phyloP scores from a whole-genome alignment of 2,888 invertebrate species.

The Spilosoma lubricipeda region DNA sequence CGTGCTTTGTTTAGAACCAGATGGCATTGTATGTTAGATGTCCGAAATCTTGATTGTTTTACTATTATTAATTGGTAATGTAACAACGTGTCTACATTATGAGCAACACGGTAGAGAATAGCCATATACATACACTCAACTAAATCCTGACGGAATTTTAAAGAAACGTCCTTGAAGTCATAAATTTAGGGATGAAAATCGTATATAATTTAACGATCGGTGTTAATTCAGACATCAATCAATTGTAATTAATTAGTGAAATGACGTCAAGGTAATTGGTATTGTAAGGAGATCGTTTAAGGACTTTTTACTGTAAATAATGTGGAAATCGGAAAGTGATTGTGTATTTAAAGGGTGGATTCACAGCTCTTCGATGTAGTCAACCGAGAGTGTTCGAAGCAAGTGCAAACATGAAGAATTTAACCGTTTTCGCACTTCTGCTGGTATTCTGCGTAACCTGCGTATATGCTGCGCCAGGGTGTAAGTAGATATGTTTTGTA shows the following conservation, averaged over 20 bases:
- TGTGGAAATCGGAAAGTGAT: conserved; percentile 32
- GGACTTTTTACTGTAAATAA: conserved; percentile 30
- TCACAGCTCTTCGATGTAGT: conserved; percentile 24
- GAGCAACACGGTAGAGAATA: too few species aligned
- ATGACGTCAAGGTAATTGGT: conserved; percentile 12
- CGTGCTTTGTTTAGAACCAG: too few species aligned
- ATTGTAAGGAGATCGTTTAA: conserved; percentile 41
- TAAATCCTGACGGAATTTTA: not conserved
- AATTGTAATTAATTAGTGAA: conserved; percentile 18
- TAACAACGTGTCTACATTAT: too few species aligned
- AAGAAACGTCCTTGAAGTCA: not conserved
- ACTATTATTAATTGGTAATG: too few species aligned
- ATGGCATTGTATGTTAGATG: too few species aligned
- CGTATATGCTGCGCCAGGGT: conserved; percentile 45
- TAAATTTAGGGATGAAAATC: not conserved
- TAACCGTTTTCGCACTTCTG: conserved; percentile 39
- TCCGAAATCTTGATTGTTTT: too few species aligned
- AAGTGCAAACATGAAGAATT: conserved; percentile 45
- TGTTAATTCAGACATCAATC: conserved; percentile 4
- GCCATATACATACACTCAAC: too few species aligned
- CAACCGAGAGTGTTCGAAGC: not conserved
- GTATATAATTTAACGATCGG: not conserved
- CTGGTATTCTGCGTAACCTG: conserved; percentile 43
- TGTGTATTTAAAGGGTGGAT: conserved; percentile 49
- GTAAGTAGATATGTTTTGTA: conserved; percentile 33